Conservation (phyloP, 1,140 invertebrate genomes). For the Drosophila lacertosa region DNA sequence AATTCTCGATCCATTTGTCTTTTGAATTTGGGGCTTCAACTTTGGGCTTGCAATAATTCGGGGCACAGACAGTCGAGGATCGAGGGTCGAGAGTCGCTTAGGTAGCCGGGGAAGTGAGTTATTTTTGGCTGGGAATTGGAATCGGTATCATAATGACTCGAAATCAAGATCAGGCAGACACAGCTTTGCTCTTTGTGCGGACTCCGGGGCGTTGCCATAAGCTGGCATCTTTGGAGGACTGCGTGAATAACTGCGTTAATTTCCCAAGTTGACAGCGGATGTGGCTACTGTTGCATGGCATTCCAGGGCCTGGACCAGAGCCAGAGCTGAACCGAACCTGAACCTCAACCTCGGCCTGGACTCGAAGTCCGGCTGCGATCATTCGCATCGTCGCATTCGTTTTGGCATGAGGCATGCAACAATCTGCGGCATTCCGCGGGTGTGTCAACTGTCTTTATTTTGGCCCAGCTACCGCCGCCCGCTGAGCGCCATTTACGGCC, state of each 20-base stretch:
- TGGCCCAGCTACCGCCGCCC: constrained; percentile 40
- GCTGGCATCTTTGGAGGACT: constrained; percentile 39
- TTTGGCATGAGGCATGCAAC: constrained; percentile 42
- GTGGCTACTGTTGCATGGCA: constrained; percentile 68
- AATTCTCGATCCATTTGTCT: constrained; percentile 52
- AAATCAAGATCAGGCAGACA: constrained; percentile 78
- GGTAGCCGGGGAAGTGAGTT: constrained; percentile 18
- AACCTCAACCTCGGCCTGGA: neutral
- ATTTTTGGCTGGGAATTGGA: constrained; percentile 53
- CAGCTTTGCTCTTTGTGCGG: constrained; percentile 58
- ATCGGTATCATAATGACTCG: constrained; percentile 75
- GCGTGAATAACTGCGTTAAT: constrained; percentile 80
- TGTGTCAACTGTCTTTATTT: constrained; percentile 60
- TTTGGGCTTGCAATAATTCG: constrained; percentile 16
- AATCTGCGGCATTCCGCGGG: constrained; percentile 52
- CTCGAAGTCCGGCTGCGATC: constrained; percentile 38
- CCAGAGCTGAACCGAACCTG: constrained; percentile 18
- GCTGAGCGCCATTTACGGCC: constrained; percentile 64
- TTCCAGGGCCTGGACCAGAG: constrained; percentile 26
- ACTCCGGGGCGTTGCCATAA: constrained; percentile 39
- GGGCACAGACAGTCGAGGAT: constrained; percentile 7
- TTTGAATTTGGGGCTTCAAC: constrained; percentile 39
- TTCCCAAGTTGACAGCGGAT: constrained; percentile 76
- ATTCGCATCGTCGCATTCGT: constrained; percentile 14
- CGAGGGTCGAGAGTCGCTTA: constrained; percentile 18